A percentile compares a stretch with the other conserved stretches of the same genome.
These are phyloP conservation scores for Drosophila niveifrons DNA, from an alignment of 2,888 invertebrate genomes.

Conservation along the genomic window DNA sequence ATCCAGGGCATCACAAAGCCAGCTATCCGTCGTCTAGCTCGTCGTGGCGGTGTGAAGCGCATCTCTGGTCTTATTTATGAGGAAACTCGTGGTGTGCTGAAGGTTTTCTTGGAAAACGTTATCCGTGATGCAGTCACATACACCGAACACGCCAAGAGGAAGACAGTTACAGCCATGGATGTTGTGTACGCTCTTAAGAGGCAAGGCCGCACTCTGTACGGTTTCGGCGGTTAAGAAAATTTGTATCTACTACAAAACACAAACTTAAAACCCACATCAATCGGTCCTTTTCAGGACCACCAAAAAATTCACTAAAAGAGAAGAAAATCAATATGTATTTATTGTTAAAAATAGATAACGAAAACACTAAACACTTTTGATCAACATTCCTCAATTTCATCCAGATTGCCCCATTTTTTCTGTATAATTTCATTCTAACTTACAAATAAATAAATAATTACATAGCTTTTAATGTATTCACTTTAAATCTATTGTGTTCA, in stretches of 20 bases:
- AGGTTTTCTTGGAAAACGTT: conserved; percentile 89
- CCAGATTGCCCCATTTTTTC: no score
- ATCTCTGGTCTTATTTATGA: conserved; percentile 92
- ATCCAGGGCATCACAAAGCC: conserved; percentile 93
- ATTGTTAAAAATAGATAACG: no score
- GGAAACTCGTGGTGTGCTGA: conserved; percentile 91
- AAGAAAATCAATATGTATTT: no score
- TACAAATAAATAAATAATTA: no score
- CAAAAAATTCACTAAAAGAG: conserved; percentile 1
- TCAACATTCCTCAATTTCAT: no score
- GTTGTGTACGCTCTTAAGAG: conserved; percentile 92
- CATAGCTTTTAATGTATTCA: no score
- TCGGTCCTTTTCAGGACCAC: conserved; percentile 47
- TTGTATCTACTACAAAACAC: not conserved
- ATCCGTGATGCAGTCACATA: conserved; percentile 90
- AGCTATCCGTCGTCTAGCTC: conserved; percentile 90
- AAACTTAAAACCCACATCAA: conserved; percentile 9
- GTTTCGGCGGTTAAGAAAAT: conserved; percentile 31
- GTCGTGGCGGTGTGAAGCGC: conserved; percentile 89
- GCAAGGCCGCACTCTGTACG: conserved; percentile 91
- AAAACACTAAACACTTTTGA: no score
- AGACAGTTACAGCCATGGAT: conserved; percentile 94
- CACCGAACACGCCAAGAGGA: conserved; percentile 93
- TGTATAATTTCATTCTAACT: no score
- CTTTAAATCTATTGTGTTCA: no score